These are phyloP conservation scores for Cheilosia scutellata DNA, from an alignment of 2,888 invertebrate genomes.

Conservation along the genomic window DNA sequence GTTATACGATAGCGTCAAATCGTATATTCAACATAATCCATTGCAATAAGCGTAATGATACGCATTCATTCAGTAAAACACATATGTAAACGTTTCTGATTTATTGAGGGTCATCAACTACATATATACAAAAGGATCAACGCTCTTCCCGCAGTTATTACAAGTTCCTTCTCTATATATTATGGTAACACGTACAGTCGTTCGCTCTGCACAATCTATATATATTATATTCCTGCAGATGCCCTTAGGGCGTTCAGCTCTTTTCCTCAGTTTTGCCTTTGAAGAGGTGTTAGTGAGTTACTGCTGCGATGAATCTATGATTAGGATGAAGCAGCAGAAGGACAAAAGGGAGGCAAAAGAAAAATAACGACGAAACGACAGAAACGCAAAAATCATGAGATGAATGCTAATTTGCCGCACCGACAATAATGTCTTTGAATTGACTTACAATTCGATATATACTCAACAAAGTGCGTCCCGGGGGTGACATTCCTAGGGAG, in stretches of 20 bases:
- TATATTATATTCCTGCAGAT: constrained; percentile 49
- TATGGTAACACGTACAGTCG: constrained; percentile 26
- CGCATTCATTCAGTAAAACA: constrained; percentile 33
- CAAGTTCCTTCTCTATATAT: neutral
- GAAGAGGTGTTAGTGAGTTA: constrained; percentile 74
- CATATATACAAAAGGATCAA: constrained; percentile 17
- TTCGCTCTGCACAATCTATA: constrained; percentile 42
- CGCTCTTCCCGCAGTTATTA: neutral
- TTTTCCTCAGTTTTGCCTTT: constrained; percentile 51
- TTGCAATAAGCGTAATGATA: constrained; percentile 47
- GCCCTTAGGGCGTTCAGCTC: constrained; percentile 31
- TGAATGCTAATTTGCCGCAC: constrained; percentile 67
- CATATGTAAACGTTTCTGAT: constrained; percentile 61
- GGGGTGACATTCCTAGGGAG: constrained; percentile 2
- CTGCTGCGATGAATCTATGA: constrained; percentile 73
- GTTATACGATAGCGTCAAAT: constrained; percentile 26
- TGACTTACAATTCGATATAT: constrained; percentile 72
- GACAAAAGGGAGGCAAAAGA: constrained; percentile 17
- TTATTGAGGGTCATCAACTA: constrained; percentile 60
- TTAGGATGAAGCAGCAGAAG: constrained; percentile 50
- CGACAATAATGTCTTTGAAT: constrained; percentile 67
- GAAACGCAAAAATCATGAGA: constrained; percentile 68
- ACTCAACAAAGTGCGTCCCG: constrained; percentile 30
- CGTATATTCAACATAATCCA: constrained; percentile 43
- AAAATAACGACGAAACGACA: constrained; percentile 28